Percentiles rank a stretch among this genome's conserved stretches.
These are phyloP conservation scores for Zapus hudsonius DNA, from an alignment of 2,113 vertebrate genomes.

Conservation along the genomic window DNA sequence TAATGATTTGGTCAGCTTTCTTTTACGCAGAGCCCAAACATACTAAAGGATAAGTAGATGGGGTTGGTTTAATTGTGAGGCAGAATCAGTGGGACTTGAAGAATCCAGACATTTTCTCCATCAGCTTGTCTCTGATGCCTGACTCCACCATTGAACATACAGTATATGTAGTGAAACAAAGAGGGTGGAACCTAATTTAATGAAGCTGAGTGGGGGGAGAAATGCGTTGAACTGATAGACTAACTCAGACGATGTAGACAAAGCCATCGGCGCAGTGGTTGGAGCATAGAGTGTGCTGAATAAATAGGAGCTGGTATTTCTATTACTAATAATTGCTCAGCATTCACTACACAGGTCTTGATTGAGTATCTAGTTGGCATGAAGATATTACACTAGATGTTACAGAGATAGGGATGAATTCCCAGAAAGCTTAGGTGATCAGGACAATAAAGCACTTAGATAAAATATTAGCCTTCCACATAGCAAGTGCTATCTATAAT, in stretches of 20 bases:
- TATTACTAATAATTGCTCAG: background rate
- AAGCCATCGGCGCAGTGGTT: background rate
- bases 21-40: background rate
- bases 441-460: background rate
- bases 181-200: background rate
- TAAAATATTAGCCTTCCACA: background rate
- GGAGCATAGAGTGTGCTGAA: background rate
- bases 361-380: background rate
- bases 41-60: background rate
- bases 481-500: background rate
- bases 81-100: background rate
- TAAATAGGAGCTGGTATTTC: background rate
- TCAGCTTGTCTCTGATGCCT: background rate
- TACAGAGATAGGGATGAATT: background rate
- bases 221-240: background rate
- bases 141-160: background rate
- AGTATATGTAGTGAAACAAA: conserved; percentile 16
- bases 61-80: background rate
- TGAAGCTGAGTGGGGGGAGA: background rate
- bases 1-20: conserved; percentile 49
- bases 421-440: background rate
- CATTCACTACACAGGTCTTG: background rate
- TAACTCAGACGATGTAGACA: background rate
- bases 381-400: background rate
- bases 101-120: background rate